Base-by-base conservation (phyloP, 2,797 vertebrate species). In the Antrozous pallidus region DNA sequence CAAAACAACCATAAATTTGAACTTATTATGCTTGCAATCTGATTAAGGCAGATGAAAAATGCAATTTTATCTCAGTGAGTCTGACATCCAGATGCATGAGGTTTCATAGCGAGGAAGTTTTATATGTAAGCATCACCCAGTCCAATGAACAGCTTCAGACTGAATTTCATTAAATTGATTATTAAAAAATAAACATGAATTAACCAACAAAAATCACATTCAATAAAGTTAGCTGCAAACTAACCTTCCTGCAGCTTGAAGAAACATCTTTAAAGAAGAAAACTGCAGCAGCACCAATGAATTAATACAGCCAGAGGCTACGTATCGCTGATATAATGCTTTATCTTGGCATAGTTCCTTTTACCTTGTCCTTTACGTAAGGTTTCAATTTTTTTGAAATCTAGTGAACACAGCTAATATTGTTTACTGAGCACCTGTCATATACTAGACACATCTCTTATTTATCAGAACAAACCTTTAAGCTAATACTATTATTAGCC, bases 1-100 rank as follows among this genome's bases (percentile, higher is more conserved):
- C 95, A 97, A 80, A 63, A 96, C 91, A 97, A 92, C 93, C 96
- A 88, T 96, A 97, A 97, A 97, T 97, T 90, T 91, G 93, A 97
- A 95, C 61, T 95, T 92, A 96, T 93, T 97, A 95, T 75, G 58
- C 80, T 58, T 61, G 0, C 45, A 94, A 93, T 97, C 84, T 78
- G 88, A 96, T 91, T 97, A 95, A 96, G 97, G 88, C 47, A 91
- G 65, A 77, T 88, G 16, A 97, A 96, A 81, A 96, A 97, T 49
- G 75, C 75, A 91, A 94, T 96, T 86, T 94, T 89, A 90, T 94
- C 85, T 84, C 70, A 91, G 74, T 49, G 54, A 95, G 49, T 80
- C 3, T 93, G 92, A 97, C 93, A 97, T 94, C 93, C 83, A 96
- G 78, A 81, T 93, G 74, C 70, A 81, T 63, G 58, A 36, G 77